Evolutionary conservation across 1,140 invertebrate genomes (phyloP).

Genomic region (Megathymus violae): DNA sequence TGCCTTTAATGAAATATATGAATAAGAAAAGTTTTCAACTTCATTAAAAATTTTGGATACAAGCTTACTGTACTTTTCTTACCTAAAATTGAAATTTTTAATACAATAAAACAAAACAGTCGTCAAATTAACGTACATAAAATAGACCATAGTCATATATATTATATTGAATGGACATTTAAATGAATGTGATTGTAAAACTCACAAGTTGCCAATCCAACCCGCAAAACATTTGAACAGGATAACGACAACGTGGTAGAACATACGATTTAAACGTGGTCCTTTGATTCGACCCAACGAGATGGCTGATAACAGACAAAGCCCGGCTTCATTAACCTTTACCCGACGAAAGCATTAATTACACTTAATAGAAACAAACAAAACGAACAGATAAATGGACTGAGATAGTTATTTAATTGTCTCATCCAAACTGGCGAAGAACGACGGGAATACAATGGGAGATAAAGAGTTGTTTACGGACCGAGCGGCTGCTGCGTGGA

Average conservation of each 20-base stretch:
- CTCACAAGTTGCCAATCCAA: slow-evolving; percentile 21
- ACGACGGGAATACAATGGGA: slow-evolving; percentile 38
- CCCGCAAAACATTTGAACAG: slow-evolving; percentile 28
- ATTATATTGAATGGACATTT: too few species aligned
- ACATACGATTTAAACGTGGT: slow-evolving; percentile 33
- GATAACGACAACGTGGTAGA: slow-evolving; percentile 24
- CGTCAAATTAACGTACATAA: not conserved
- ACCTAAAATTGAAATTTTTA: too few species aligned
- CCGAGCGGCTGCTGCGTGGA: slow-evolving; percentile 25
- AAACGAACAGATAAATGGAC: slow-evolving; percentile 70
- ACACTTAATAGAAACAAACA: slow-evolving; percentile 77
- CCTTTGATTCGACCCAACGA: slow-evolving; percentile 51
- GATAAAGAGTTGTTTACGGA: slow-evolving; percentile 36
- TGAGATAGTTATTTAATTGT: slow-evolving; percentile 74
- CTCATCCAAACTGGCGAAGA: slow-evolving; percentile 53
- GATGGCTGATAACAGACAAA: slow-evolving; percentile 60
- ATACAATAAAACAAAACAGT: not conserved
- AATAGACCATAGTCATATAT: too few species aligned
- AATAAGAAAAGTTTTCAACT: too few species aligned
- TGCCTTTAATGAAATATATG: too few species aligned
- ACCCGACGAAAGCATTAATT: slow-evolving; percentile 66
- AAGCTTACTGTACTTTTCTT: too few species aligned
- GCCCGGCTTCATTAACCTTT: slow-evolving; percentile 70
- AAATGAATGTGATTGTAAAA: slow-evolving; percentile 6
- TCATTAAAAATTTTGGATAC: too few species aligned